These are phyloP conservation scores for Incurvaria masculella DNA, from an alignment of 2,888 invertebrate genomes.

Conservation along the genomic window DNA sequence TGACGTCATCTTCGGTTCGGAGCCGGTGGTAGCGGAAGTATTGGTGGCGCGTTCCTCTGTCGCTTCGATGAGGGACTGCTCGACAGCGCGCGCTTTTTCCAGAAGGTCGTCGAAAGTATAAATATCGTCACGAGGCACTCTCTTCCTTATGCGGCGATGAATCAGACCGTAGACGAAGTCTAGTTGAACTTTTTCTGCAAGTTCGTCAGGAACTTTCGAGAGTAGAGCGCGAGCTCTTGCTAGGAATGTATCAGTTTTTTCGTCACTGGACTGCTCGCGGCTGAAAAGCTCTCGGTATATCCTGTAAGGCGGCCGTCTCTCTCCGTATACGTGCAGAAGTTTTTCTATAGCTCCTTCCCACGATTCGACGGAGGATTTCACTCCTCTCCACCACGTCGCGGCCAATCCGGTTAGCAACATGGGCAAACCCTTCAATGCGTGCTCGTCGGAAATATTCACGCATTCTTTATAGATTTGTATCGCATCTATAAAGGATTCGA, in stretches of 20 bases:
- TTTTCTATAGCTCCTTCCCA: not conserved
- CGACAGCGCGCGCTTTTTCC: not conserved
- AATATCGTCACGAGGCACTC: slow-evolving; percentile 7
- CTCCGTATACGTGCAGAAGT: not conserved
- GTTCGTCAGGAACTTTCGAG: slow-evolving; percentile 4
- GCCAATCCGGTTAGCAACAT: slow-evolving; percentile 16
- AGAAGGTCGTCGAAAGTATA: not conserved
- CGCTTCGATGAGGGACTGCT: too few relatives aligned
- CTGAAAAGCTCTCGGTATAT: not conserved
- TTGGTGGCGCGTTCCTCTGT: too few relatives aligned
- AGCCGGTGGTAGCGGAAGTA: too few relatives aligned
- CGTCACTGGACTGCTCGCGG: slow-evolving; percentile 1
- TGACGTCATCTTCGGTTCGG: too few relatives aligned
- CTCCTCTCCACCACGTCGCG: slow-evolving; percentile 15
- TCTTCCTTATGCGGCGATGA: slow-evolving; percentile 12
- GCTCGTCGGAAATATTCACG: slow-evolving; percentile 7
- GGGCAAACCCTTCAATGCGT: slow-evolving; percentile 14
- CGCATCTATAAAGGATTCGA: slow-evolving; percentile 13
- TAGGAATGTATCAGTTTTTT: not conserved
- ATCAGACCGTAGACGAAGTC: slow-evolving; percentile 17
- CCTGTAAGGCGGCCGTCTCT: not conserved
- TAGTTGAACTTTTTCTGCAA: slow-evolving; percentile 5
- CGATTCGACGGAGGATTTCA: slow-evolving; percentile 2
- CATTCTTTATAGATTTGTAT: slow-evolving; percentile 14
- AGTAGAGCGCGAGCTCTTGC: slow-evolving; percentile 4